phyloP scores from a whole-genome alignment of 2,113 vertebrate species.

The Hystrix cristata region DNA sequence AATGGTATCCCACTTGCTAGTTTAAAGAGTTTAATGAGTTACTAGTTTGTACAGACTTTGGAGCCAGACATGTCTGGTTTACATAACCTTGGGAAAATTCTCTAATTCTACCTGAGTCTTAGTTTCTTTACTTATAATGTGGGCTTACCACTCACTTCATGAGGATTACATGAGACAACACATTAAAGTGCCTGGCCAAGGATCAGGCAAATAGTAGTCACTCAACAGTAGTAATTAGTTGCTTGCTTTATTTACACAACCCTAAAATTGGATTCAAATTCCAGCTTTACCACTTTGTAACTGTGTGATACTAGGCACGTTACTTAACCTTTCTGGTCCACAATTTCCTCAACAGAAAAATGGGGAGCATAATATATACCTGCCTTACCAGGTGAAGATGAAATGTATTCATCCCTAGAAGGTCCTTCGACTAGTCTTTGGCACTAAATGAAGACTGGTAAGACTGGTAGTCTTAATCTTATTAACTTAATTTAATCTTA shows the following conservation, averaged over 20 bases:
- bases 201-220: not conserved
- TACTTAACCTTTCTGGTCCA: not conserved
- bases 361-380: not conserved
- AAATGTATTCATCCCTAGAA: not conserved
- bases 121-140: not conserved
- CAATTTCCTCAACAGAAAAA: not conserved
- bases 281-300: not conserved
- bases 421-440: not conserved
- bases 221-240: not conserved
- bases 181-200: not conserved
- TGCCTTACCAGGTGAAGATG: not conserved
- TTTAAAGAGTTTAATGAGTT: not conserved
- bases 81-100: not conserved
- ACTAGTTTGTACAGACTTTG: not conserved
- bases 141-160: not conserved
- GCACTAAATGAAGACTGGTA: not conserved
- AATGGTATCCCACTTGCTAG: not conserved
- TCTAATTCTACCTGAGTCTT: not conserved
- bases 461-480: not conserved
- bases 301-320: not conserved
- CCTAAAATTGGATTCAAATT: not conserved
- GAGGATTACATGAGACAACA: not conserved
- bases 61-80: not conserved
- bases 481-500: not conserved
- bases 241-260: constrained; percentile 14